A percentile compares a stretch with the other conserved stretches of the same genome.
Evolutionary conservation across 2,113 vertebrate species (phyloP).

Genomic region (Cariama cristata): DNA sequence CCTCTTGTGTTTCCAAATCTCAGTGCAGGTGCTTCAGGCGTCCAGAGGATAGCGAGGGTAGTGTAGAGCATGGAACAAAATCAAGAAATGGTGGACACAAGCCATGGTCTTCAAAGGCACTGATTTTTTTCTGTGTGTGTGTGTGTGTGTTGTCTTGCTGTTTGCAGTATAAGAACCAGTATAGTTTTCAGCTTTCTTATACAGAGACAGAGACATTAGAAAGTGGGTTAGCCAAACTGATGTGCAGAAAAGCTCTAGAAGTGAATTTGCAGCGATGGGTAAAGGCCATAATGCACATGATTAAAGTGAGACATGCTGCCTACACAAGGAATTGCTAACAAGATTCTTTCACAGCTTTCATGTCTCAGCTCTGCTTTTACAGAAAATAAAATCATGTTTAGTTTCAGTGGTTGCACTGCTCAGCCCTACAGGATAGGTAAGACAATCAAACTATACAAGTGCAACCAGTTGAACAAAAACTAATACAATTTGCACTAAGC

Average conservation of each 20-base stretch:
- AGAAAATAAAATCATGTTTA: slow-evolving; percentile 47
- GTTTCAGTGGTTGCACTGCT: slow-evolving; percentile 17
- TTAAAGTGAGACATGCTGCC: slow-evolving; percentile 58
- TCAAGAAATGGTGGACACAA: neutral
- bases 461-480: neutral
- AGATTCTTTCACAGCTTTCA: slow-evolving; percentile 39
- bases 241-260: neutral
- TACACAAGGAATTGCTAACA: slow-evolving; percentile 41
- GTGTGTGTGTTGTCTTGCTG: neutral
- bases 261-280: neutral
- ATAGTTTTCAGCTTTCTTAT: neutral
- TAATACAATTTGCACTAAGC: neutral
- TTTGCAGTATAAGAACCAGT: neutral
- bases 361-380: slow-evolving; percentile 21
- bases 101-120: neutral
- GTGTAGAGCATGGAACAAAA: neutral
- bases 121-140: neutral
- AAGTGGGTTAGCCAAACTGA: slow-evolving; percentile 58
- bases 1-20: slow-evolving; percentile 73
- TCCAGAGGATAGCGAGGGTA: neutral
- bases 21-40: slow-evolving; percentile 37
- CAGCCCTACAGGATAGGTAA: neutral
- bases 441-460: neutral
- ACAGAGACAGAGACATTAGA: neutral
- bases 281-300: slow-evolving; percentile 4